These are phyloP conservation scores for Gobionotothen gibberifrons DNA, from an alignment of 2,797 vertebrate species.

Conservation along the genomic window DNA sequence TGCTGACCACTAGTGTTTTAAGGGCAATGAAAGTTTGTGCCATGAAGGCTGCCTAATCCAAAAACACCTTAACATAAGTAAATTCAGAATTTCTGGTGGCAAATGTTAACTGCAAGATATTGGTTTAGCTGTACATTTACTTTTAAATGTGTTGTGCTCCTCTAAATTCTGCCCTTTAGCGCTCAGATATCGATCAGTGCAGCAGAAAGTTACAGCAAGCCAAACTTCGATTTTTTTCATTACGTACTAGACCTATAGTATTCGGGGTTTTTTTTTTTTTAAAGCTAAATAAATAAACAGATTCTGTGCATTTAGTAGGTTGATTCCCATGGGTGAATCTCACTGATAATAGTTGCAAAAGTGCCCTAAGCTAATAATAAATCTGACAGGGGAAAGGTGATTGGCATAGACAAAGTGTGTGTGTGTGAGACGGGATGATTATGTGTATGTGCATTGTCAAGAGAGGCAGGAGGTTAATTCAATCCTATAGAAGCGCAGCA, in stretches of 20 bases:
- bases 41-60: neutral
- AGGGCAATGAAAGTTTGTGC: neutral
- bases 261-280: neutral
- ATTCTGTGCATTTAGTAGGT: conserved; percentile 39
- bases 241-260: neutral
- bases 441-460: conserved; percentile 78
- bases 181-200: neutral
- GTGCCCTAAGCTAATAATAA: conserved; percentile 58
- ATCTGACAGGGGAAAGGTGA: conserved; percentile 70
- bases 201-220: neutral
- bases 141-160: neutral
- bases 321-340: conserved; percentile 46
- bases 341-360: conserved; percentile 53
- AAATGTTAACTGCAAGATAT: neutral
- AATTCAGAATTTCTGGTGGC: too few relatives aligned
- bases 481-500: conserved; percentile 87
- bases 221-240: conserved; percentile 2
- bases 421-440: conserved; percentile 63
- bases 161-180: neutral
- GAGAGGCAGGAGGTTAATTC: conserved; percentile 86
- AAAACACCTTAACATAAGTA: too few relatives aligned
- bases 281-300: conserved; percentile 38
- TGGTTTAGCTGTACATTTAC: neutral
- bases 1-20: neutral
- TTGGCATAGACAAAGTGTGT: conserved; percentile 66